Conservation (phyloP, 2,113 vertebrate species). For the Falcunculus frontatus region DNA sequence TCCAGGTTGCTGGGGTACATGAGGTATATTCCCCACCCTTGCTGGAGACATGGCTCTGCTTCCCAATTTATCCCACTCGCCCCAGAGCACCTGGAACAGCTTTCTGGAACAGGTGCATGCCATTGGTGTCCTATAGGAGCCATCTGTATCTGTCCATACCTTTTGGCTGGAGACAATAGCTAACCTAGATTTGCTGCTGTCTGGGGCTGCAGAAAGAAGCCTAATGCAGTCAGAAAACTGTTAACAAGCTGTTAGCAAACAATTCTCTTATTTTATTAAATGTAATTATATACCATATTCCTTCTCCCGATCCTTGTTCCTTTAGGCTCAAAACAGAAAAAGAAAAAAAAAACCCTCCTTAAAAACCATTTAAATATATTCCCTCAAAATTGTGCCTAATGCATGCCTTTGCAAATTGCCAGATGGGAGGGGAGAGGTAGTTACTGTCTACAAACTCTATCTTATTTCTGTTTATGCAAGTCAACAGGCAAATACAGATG, state of each 20-base stretch:
- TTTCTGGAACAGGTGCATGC: background rate
- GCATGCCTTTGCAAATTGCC: background rate
- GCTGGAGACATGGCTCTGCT: background rate
- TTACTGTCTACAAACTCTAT: background rate
- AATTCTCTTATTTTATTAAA: background rate
- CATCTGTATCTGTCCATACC: background rate
- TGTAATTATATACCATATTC: background rate
- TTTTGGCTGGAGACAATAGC: background rate
- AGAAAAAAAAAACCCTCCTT: background rate
- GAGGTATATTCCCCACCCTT: rapidly evolving
- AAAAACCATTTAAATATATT: background rate
- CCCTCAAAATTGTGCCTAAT: background rate
- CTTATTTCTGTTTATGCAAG: background rate
- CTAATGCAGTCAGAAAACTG: background rate
- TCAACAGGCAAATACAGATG: background rate
- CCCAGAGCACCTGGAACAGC: background rate
- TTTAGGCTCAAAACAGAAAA: background rate
- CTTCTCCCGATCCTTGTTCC: background rate
- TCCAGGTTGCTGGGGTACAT: rapidly evolving
- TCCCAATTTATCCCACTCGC: background rate
- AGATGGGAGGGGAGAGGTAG: background rate
- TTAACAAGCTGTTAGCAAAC: background rate
- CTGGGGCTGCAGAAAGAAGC: background rate
- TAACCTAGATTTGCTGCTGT: background rate
- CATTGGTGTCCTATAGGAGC: background rate